Evolutionary conservation across 2,888 invertebrate species (phyloP).

Genomic region (Blera fallax): DNA sequence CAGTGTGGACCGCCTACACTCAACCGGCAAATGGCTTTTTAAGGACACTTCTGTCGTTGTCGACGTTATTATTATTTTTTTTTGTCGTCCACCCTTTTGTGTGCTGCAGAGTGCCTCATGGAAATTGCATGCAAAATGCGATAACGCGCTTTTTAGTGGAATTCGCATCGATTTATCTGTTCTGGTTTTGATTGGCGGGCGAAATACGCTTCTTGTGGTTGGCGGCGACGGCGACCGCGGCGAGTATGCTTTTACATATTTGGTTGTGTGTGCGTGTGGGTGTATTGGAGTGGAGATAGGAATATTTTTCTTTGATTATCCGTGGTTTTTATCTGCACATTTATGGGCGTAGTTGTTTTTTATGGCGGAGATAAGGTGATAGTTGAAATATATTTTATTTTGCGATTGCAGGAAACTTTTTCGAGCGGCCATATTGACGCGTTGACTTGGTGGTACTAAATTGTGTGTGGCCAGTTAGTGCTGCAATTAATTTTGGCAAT

Average conservation of each 20-base stretch:
- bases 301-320: slow-evolving; percentile 55
- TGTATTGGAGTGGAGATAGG: slow-evolving; percentile 11
- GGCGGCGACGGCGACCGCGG: background rate
- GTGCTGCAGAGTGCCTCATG: slow-evolving; percentile 31
- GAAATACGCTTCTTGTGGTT: slow-evolving; percentile 53
- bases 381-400: background rate
- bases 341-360: slow-evolving; percentile 70
- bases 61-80: slow-evolving; percentile 21
- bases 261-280: background rate
- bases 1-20: slow-evolving; percentile 70
- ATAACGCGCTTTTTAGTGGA: slow-evolving; percentile 71
- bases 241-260: too few relatives aligned
- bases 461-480: background rate
- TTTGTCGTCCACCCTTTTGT: slow-evolving; percentile 23
- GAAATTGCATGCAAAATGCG: slow-evolving; percentile 62
- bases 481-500: background rate
- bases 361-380: slow-evolving; percentile 44
- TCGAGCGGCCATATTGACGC: slow-evolving; percentile 61
- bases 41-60: slow-evolving; percentile 62
- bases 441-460: background rate
- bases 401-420: background rate
- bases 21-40: slow-evolving; percentile 69
- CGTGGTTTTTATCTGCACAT: slow-evolving; percentile 58
- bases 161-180: slow-evolving; percentile 72
- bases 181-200: slow-evolving; percentile 70